Evolutionary conservation across 1,140 invertebrate species (phyloP).

Genomic region (Anoplolepis gracilipes): DNA sequence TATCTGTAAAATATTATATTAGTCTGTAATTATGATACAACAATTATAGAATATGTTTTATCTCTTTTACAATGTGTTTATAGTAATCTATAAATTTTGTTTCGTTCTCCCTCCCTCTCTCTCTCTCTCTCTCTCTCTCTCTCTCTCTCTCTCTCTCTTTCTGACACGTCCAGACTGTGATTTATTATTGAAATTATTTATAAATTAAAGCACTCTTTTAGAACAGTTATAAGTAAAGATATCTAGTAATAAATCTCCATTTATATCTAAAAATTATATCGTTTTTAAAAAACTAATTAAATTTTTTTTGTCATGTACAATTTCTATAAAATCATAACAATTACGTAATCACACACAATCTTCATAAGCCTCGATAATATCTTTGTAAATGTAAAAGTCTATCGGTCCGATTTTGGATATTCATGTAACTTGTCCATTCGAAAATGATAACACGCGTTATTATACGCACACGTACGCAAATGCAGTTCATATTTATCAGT

Average conservation of each 20-base stretch:
- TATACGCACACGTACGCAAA: constrained; percentile 25
- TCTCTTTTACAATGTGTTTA: not conserved
- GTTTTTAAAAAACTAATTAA: constrained; percentile 12
- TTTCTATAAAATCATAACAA: constrained; percentile 3
- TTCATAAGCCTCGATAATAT: constrained; percentile 40
- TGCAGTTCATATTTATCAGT: constrained; percentile 34
- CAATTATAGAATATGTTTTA: constrained; percentile 14
- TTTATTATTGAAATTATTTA: constrained; percentile 14
- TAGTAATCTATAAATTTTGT: not conserved
- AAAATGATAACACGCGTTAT: constrained; percentile 42
- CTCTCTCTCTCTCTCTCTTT: not conserved
- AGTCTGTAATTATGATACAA: not conserved
- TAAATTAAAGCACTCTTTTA: not conserved
- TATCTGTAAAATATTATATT: constrained; percentile 25
- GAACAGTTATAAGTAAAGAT: too few species aligned
- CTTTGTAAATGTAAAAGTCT: constrained; percentile 32
- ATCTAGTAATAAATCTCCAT: not conserved
- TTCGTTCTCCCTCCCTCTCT: too few species aligned
- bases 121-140: not conserved
- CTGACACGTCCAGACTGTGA: not conserved
- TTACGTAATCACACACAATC: constrained; percentile 29
- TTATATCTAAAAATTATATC: not conserved
- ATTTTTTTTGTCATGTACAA: not conserved
- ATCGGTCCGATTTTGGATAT: constrained; percentile 32
- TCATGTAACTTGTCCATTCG: not conserved